Percentiles rank a stretch among this genome's conserved stretches.
Conservation (phyloP, 2,888 invertebrate species). For the Tolmerus cingulatus region DNA sequence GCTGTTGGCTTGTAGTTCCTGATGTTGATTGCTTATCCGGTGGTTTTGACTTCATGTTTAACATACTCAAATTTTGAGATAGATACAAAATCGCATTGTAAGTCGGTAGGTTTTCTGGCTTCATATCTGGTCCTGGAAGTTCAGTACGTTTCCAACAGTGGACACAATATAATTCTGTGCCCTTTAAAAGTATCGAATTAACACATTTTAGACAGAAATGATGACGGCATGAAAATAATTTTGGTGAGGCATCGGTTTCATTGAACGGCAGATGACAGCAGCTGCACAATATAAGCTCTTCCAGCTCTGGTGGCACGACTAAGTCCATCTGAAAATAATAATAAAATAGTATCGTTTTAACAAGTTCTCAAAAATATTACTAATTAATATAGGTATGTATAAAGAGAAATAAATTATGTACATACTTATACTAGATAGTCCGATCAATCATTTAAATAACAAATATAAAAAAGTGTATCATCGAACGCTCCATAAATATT, state of each 20-base stretch:
- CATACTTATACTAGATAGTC: too few species aligned
- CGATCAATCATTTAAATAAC: too few species aligned
- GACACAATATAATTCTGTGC: constrained; percentile 73
- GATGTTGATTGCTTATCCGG: constrained; percentile 59
- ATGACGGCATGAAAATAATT: constrained; percentile 78
- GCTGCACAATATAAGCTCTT: constrained; percentile 78
- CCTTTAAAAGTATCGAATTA: constrained; percentile 73
- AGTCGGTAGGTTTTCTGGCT: constrained; percentile 74
- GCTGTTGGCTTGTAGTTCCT: constrained; percentile 45
- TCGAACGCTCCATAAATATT: too few species aligned
- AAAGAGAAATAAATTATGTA: background rate
- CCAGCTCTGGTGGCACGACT: constrained; percentile 72
- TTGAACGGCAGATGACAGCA: constrained; percentile 80
- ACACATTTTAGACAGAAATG: constrained; percentile 80
- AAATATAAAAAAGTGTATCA: too few species aligned
- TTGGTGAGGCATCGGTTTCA: constrained; percentile 75
- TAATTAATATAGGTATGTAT: background rate
- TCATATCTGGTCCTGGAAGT: constrained; percentile 69
- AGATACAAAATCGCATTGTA: constrained; percentile 73
- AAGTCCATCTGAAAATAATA: constrained; percentile 66
- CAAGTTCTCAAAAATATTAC: background rate
- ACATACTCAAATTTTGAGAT: constrained; percentile 70
- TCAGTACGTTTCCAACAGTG: constrained; percentile 80
- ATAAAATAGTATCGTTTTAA: background rate
- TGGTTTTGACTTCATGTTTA: constrained; percentile 65